phyloP scores from a whole-genome alignment of 2,113 vertebrate species.

The Brachyhypopomus gauderio region DNA sequence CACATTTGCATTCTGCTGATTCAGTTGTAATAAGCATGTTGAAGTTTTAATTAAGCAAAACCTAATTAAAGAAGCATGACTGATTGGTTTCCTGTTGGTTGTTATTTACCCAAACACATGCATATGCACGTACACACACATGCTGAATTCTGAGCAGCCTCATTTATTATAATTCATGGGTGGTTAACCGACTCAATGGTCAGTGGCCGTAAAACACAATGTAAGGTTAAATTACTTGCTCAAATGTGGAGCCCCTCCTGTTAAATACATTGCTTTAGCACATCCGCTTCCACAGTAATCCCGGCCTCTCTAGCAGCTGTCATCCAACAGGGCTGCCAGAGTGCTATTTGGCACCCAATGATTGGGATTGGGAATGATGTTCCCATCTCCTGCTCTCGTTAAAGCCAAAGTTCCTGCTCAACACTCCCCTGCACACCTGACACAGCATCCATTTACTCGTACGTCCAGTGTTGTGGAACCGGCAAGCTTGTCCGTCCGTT shows the following conservation, averaged over 20 bases:
- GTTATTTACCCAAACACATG: no score
- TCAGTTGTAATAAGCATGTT: background rate
- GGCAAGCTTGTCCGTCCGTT: conserved; percentile 2
- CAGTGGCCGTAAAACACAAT: background rate
- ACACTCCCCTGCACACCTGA: conserved; percentile 46
- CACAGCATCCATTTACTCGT: conserved; percentile 37
- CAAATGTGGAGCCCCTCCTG: background rate
- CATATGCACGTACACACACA: no score
- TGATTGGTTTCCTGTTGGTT: no score
- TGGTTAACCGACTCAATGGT: background rate
- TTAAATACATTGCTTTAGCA: background rate
- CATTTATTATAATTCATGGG: no score
- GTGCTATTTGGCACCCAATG: conserved; percentile 35
- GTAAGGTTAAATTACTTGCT: background rate
- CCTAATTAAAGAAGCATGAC: no score
- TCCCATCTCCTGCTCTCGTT: conserved; percentile 39
- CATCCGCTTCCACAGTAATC: conserved; percentile 21
- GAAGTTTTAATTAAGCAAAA: background rate
- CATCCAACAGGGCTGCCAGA: conserved; percentile 27
- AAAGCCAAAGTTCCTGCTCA: conserved; percentile 30
- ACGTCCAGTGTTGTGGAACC: conserved; percentile 21
- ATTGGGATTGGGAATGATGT: conserved; percentile 15
- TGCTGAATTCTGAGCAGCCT: no score
- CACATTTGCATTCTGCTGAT: background rate
- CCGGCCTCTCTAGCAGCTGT: conserved; percentile 31